Evolutionary conservation across 1,140 invertebrate genomes (phyloP), one percentile per base, ranked within the genome.

Genomic region (Drosophila lacertosa): DNA sequence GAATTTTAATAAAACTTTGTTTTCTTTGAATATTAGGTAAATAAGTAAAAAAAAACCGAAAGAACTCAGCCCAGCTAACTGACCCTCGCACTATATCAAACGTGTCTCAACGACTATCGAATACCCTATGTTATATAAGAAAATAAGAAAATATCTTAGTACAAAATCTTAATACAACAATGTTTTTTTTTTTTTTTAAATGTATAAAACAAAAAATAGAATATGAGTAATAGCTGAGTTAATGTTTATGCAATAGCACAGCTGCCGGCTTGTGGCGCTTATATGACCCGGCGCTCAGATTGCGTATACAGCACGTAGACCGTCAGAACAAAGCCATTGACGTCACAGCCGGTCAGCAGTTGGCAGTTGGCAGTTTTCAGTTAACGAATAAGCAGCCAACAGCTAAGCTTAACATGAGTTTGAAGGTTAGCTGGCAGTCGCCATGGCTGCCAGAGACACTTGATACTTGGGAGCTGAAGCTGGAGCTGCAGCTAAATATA

Each of bases 301-400:
- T 67, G 39, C 39, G 29, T 20, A 62, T 53, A 68, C 39, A 62
- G 35, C 65, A 68, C 65, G 65, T 68, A 68, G 20, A 48, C 45
- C 37, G 39, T 37, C 37, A 68, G 57, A 68, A 62, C 47, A 62
- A 68, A 62, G 47, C 26, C 55, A 67, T 60, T 67, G 64, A 60
- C 64, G 64, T 67, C 64, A 67, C 5, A 32, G 10, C 4, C 55
- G 35, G 26, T 50, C 35, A 40, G 24, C 32, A 44, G 16, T 35
- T 5, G 35, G 26, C 40, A 22, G 11, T 22, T 6, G 24, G n/a
- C 44, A 45, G 44, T 24, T 5, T 7, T 11, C n/a, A 18, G 47
- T 32, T 2, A 48, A 24, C 45, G 29, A 10, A 10, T 3, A 18
- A 44, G 29, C 16, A 32, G 32, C 35, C 16, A 16, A 15, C 29